A percentile compares a stretch with the other conserved stretches of the same genome.
phyloP scores from a whole-genome alignment of 2,797 vertebrate species.

The Mus minutoides region DNA sequence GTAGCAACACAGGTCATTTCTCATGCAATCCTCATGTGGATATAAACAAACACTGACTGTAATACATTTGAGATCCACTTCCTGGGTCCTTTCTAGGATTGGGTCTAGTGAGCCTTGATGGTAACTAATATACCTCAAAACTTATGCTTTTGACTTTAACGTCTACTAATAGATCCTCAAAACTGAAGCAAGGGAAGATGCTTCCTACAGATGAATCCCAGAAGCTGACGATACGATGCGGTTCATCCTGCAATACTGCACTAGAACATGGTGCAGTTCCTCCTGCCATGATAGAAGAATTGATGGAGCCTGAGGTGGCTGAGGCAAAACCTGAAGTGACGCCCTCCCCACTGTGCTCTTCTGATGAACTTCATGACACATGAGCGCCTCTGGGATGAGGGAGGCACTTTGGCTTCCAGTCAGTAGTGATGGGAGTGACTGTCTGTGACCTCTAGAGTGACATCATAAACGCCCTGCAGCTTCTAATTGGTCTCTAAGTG shows the following conservation, averaged over 20 bases:
- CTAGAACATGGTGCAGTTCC: background rate
- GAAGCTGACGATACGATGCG: background rate
- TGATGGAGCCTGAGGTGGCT: background rate
- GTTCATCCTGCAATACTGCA: background rate
- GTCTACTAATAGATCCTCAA: conserved; percentile 14
- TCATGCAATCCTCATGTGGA: background rate
- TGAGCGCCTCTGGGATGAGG: background rate
- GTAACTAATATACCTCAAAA: background rate
- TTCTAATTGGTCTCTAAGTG: background rate
- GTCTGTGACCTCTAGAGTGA: background rate
- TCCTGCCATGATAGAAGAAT: background rate
- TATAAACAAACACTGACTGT: background rate
- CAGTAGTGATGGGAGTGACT: background rate
- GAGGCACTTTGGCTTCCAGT: accelerated
- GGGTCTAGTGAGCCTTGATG: background rate
- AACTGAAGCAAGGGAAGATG: background rate
- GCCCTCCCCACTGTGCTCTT: background rate
- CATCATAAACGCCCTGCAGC: accelerated
- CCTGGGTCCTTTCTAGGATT: background rate
- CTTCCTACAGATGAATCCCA: background rate
- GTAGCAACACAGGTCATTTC: background rate
- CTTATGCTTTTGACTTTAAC: background rate
- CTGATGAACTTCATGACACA: background rate
- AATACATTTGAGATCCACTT: background rate
- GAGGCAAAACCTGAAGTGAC: background rate